Evolutionary conservation across 2,888 invertebrate genomes (phyloP).

Genomic region (Zelleria hepariella): DNA sequence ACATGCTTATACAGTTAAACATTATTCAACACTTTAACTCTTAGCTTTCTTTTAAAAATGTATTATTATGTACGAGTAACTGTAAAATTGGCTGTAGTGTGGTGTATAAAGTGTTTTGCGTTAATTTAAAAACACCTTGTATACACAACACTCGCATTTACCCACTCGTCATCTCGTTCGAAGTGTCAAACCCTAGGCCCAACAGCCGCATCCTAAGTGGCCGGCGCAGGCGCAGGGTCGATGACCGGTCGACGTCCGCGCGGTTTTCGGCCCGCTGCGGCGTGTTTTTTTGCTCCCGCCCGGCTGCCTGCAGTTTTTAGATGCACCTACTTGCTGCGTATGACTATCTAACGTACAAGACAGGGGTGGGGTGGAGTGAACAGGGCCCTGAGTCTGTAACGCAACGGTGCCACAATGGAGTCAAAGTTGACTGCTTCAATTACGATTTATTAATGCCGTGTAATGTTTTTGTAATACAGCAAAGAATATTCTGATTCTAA

Average conservation of each 20-base stretch:
- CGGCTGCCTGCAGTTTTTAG: constrained; percentile 64
- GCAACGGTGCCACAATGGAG: not conserved
- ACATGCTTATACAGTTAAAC: no score
- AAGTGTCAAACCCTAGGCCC: constrained; percentile 27
- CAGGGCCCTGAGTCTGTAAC: constrained; percentile 3
- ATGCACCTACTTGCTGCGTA: constrained; percentile 66
- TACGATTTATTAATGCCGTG: no score
- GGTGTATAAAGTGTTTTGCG: no score
- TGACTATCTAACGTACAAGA: constrained; percentile 62
- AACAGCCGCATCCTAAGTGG: constrained; percentile 30
- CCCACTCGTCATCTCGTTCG: not conserved
- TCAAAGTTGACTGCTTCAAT: no score
- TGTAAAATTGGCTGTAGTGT: no score
- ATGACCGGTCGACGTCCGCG: constrained; percentile 64
- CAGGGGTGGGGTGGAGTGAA: constrained; percentile 28
- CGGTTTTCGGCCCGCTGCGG: constrained; percentile 35
- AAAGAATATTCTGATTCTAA: no score
- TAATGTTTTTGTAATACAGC: no score
- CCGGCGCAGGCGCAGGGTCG: constrained; percentile 31
- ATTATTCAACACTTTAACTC: no score
- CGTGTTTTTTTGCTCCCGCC: constrained; percentile 35
- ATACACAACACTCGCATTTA: no score
- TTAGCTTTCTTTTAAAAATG: no score
- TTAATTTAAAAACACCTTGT: not conserved
- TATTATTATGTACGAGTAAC: no score